Evolutionary conservation across 2,113 vertebrate genomes (phyloP).

Genomic region (Smithornis capensis): DNA sequence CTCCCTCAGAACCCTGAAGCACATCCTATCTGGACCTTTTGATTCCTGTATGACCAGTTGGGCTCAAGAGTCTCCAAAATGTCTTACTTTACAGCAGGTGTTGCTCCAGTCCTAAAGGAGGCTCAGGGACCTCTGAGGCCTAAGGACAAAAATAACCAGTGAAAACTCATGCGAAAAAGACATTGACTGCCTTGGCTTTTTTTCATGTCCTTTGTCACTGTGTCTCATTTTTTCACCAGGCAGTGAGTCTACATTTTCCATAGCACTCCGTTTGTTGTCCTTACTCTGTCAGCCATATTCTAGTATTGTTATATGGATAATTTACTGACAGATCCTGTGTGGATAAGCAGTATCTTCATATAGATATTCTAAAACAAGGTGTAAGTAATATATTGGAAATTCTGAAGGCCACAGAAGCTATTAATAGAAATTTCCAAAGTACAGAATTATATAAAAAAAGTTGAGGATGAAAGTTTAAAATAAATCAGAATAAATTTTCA

Average conservation of each 20-base stretch:
- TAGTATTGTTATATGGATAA: background rate
- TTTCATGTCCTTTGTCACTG: background rate
- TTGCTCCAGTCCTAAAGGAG: background rate
- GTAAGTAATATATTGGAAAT: background rate
- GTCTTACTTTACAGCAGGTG: background rate
- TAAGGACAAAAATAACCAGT: background rate
- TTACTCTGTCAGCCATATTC: background rate
- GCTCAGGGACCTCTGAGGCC: background rate
- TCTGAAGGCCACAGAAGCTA: background rate
- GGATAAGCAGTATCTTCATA: background rate
- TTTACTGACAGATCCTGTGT: background rate
- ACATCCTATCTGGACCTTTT: background rate
- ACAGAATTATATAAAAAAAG: background rate
- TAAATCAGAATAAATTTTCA: background rate
- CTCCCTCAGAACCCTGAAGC: background rate
- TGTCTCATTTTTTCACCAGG: background rate
- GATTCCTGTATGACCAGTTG: background rate
- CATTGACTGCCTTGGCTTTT: background rate
- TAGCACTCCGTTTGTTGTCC: background rate
- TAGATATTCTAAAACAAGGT: background rate
- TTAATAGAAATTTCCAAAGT: background rate
- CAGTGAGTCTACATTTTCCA: background rate
- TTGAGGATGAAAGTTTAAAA: background rate
- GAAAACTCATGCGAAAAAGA: background rate
- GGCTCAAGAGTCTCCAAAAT: background rate